Base-by-base conservation (phyloP, 1,140 invertebrate genomes). In the Drosophila lacertosa region DNA sequence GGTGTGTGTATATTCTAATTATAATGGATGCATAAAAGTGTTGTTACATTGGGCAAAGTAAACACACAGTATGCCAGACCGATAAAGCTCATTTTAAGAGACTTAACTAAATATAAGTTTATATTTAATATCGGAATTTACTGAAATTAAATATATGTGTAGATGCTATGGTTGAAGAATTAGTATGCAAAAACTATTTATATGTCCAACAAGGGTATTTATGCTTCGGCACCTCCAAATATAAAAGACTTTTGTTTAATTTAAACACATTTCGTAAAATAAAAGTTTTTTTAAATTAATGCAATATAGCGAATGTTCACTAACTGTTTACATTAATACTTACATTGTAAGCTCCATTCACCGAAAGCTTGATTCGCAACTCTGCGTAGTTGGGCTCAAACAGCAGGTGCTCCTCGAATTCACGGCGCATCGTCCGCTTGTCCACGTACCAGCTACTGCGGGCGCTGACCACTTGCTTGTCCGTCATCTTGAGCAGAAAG, bases 401-500 rank as follows among this genome's bases (percentile, higher is more conserved):
- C 1, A 4, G 16, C 1, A 84, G 13, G 45, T 77, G 18, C 4
- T 29, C 1, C 9, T 68, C 62, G 26, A 84, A 84, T 15, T 69
- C 32, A 7, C 42, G 35, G 1, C 79, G 68, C 63, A 84, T 11
- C 11, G 22, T 54, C 0, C 11, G 10, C 55, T 90, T 90, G 7
- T 81, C 74, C 51, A 84, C 74, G 16, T 57, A 70, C 89, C 89
- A 90, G 24, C 50, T 59, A 10, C 35, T 59, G 0, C 65, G 54
- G 1, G 79, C 79, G n/a, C 45, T 64, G 40, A 81, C 57, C 67
- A 78, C 54, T 40, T 89, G 71, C 1, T 42, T 57, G 1, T 71
- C 63, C 18, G 74, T 58, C 70, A 90, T 70, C 10, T 74, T 51
- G n/a, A 90, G 39, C 32, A 90, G 45, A 64, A 90, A 90, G n/a